Evolutionary conservation across 2,888 invertebrate genomes (phyloP).

Genomic region (Nymphalis c-album): DNA sequence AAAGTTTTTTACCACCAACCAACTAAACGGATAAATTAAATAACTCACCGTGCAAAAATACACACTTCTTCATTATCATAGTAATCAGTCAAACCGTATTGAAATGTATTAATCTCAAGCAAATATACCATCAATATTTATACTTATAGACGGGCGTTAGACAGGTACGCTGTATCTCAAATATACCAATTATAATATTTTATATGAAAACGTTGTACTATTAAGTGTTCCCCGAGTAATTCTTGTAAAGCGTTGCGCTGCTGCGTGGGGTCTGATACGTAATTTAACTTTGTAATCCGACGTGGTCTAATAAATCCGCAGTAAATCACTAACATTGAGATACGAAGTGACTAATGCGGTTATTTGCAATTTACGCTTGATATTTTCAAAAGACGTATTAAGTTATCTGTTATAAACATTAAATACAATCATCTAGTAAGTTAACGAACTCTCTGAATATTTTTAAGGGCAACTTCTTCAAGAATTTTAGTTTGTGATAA

Average conservation of each 20-base stretch:
- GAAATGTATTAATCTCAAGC: too few species aligned
- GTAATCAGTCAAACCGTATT: too few species aligned
- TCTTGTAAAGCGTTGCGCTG: constrained; percentile 27
- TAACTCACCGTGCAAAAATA: too few species aligned
- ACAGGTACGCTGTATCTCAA: background rate
- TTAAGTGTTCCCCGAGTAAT: constrained; percentile 23
- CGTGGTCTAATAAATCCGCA: constrained; percentile 52
- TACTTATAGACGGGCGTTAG: too few species aligned
- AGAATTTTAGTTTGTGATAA: too few species aligned
- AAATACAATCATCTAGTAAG: background rate
- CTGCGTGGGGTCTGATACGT: constrained; percentile 39
- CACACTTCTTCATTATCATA: too few species aligned
- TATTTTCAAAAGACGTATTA: constrained; percentile 12
- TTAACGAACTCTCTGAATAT: background rate
- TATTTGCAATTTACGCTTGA: constrained; percentile 25
- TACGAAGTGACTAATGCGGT: constrained; percentile 28
- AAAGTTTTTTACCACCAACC: too few species aligned
- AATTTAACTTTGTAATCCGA: constrained; percentile 49
- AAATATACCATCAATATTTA: too few species aligned
- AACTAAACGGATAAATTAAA: too few species aligned
- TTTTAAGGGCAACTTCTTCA: too few species aligned
- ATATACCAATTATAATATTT: background rate
- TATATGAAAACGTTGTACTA: constrained; percentile 13
- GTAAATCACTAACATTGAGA: constrained; percentile 36
- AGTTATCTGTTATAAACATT: background rate